Base-by-base conservation (phyloP, 2,113 vertebrate species). In the Oncorhynchus keta region DNA sequence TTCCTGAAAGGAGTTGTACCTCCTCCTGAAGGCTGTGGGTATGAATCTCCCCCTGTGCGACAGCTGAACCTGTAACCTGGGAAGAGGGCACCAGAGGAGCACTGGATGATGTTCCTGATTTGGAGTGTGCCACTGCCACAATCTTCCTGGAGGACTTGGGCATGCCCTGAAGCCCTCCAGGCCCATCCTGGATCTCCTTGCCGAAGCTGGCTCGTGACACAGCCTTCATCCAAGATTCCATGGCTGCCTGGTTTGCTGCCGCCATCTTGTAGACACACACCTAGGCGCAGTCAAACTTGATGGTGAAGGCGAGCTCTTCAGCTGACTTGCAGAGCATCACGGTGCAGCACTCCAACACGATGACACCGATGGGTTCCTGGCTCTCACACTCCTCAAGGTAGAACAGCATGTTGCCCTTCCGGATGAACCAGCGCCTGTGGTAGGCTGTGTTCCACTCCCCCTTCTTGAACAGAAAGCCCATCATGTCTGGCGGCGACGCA, bases 351-450 rank as follows among this genome's bases (percentile, higher is more conserved):
- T 99, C 98, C 73, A 99, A 92, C 72, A 99, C 91, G 71, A 99
- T 95, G 87, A 98, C 95, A 0, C 97, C 97, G 75, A 97, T 93
- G 0, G 98, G 97, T 88, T 99, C 97, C 0, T 94, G 93, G 89
- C 95, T 93, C 71, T 94, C 95, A 0, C 92, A 90, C 7, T 96
- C 95, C 92, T 99, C 98, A 0, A 98, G 99, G 94, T 99, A 98
- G 93, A 99, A 99, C 75, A 99, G 96, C 95, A 99, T 95, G 94
- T 99, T 99, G 26, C 96, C 96, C 70, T 97, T 98, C 32, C 99
- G 95, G 81, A 99, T 94, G 11, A 97, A 99, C 98, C 98, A 99
- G 87, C 97, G 97, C 1, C 95, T 94, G 66, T 99, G 97, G 68
- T 96, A 98, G 0, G 95, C 93, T 0, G 96, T 94, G 90, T 97